These are phyloP conservation scores for Laspeyria flexula DNA, from an alignment of 2,888 invertebrate genomes.

Conservation along the genomic window DNA sequence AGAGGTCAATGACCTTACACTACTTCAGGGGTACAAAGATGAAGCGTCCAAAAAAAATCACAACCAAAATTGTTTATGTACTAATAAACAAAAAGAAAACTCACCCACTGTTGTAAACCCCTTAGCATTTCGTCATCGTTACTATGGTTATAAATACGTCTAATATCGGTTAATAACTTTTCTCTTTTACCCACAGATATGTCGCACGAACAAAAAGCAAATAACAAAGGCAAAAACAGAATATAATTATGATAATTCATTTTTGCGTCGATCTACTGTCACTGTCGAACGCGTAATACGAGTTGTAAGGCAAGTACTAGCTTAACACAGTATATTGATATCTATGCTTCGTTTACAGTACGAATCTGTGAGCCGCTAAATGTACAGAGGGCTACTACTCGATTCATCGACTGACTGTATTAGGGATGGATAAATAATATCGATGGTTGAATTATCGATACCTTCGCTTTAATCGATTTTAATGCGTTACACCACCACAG, in stretches of 20 bases:
- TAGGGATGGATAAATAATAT: too few species aligned
- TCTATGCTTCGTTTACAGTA: background rate
- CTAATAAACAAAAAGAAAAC: too few species aligned
- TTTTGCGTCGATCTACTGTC: background rate
- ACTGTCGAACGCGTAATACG: background rate
- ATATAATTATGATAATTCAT: constrained; percentile 9
- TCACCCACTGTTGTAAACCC: constrained; percentile 10
- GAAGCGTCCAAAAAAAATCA: background rate
- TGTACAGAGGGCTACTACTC: too few species aligned
- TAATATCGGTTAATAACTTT: constrained; percentile 4
- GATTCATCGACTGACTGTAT: too few species aligned
- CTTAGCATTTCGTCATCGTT: background rate
- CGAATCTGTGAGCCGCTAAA: too few species aligned
- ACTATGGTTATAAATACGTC: background rate
- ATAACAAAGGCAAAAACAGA: constrained; percentile 3
- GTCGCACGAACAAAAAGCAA: constrained; percentile 13
- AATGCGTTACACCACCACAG: too few species aligned
- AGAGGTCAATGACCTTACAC: too few species aligned
- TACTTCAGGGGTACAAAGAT: too few species aligned
- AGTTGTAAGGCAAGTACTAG: background rate
- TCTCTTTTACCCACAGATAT: constrained; percentile 12
- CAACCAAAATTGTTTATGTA: too few species aligned
- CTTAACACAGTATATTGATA: background rate
- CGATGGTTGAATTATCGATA: too few species aligned
- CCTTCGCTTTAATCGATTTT: too few species aligned